These are phyloP conservation scores for Calameuta idolon DNA, from an alignment of 2,888 invertebrate species.

Conservation along the genomic window DNA sequence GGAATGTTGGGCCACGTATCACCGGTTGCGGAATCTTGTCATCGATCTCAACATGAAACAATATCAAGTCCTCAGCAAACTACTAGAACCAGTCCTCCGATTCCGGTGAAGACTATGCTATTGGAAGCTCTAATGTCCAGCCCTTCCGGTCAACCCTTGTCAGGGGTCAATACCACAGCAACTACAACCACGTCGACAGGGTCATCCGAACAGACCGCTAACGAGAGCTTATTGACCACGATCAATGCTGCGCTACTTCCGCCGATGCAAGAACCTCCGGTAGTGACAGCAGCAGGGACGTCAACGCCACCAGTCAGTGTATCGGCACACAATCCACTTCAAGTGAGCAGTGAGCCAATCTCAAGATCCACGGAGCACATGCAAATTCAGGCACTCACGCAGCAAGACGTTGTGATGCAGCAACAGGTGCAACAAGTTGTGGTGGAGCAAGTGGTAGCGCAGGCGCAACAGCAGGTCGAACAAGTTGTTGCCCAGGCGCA, in stretches of 20 bases:
- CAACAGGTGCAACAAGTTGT: conserved; percentile 53
- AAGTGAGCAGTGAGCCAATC: conserved; percentile 46
- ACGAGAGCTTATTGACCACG: conserved; percentile 54
- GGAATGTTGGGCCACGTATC: conserved; percentile 66
- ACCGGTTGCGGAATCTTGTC: conserved; percentile 66
- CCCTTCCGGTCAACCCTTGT: conserved; percentile 25
- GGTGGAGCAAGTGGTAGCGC: conserved; percentile 63
- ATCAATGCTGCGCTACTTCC: conserved; percentile 60
- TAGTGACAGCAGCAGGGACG: conserved; percentile 43
- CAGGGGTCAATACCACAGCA: conserved; percentile 27
- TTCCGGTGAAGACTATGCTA: conserved; percentile 81
- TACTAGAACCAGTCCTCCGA: conserved; percentile 71
- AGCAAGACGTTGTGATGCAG: conserved; percentile 59
- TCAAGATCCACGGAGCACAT: conserved; percentile 43
- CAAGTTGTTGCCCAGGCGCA: conserved; percentile 64
- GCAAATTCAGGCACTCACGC: conserved; percentile 53
- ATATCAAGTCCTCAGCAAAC: conserved; percentile 57
- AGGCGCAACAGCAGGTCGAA: conserved; percentile 63
- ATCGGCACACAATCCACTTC: conserved; percentile 47
- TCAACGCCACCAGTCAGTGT: conserved; percentile 45
- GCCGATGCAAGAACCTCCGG: conserved; percentile 54
- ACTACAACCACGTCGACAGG: conserved; percentile 29
- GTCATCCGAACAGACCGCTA: conserved; percentile 38
- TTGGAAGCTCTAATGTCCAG: conserved; percentile 71
- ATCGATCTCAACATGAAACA: conserved; percentile 60